These are phyloP conservation scores for Ascaphus truei DNA, from an alignment of 2,113 vertebrate genomes.

Conservation along the genomic window DNA sequence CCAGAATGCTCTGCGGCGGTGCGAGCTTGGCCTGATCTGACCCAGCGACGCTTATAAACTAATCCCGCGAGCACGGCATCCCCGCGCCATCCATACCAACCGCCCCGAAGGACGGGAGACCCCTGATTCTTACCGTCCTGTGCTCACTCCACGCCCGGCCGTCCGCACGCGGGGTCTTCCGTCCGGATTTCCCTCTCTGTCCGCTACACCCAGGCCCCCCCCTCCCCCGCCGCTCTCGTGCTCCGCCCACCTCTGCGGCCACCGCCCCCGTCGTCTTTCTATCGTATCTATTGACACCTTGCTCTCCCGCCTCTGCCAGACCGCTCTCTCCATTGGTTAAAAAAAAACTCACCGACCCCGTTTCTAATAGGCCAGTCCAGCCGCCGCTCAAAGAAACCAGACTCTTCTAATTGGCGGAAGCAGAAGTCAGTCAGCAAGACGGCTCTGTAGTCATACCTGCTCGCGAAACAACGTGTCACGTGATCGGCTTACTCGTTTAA, in stretches of 20 bases:
- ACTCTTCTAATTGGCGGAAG: background rate
- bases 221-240: no score
- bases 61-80: background rate
- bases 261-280: background rate
- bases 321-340: background rate
- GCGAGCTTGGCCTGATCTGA: background rate
- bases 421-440: background rate
- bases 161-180: background rate
- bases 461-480: no score
- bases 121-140: no score
- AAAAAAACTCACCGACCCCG: background rate
- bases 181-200: background rate
- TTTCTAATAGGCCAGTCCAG: background rate
- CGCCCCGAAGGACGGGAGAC: no score
- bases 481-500: no score
- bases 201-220: no score
- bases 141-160: background rate
- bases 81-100: background rate
- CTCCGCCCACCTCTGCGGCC: background rate
- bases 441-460: no score
- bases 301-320: background rate
- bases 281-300: background rate
- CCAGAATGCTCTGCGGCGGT: constrained; percentile 9
- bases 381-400: background rate
- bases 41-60: background rate